Evolutionary conservation across 1,140 invertebrate species (phyloP), one percentile per base, ranked within the genome.

Genomic region (Bactericera cockerelli): DNA sequence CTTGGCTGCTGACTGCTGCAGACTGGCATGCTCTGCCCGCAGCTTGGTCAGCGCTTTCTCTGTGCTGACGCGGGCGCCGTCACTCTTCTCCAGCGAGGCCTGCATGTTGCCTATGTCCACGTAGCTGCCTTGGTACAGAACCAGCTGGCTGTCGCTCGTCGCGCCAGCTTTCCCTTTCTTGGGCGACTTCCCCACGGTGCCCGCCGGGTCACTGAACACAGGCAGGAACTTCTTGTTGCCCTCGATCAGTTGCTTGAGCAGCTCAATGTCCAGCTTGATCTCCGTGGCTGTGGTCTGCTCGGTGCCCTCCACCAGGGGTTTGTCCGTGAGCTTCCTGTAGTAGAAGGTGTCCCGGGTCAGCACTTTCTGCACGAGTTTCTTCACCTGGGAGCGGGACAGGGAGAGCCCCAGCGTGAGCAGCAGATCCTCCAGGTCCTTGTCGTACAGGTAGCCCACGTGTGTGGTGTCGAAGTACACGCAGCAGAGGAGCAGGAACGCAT

Each of bases 401-500:
- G 86, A 83, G 16, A 97, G 74, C 21, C 92, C 91, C 25, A 95
- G 75, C 25, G 86, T 86, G 67, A 87, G 84, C 60, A 96, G 79
- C 26, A 98, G 77, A 67, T 92, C 92, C 71, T 96, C 92, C 54
- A 96, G 76, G 72, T 98, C 93, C 68, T 89, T 90, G 68, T 92
- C 88, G 65, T 84, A 80, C 66, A 98, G 80, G 70, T 87, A 89
- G 2, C 89, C 88, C 61, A 87, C 89, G 62, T 92, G 89, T 1
- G 87, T 86, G 65, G 86, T 84, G 75, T 98, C 94, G 72, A 94
- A 98, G 72, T 95, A 95, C 19, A 89, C 82, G 71, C 92, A 93
- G 0, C 92, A 85, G n/a, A 94, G 71, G 1, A 95, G 75, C 16
- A 94, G 75, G 65, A 83, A 81, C 4, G 86, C 83, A 72, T 94